Conservation (phyloP, 2,888 invertebrate species). For the Silvanus unidentatus region DNA sequence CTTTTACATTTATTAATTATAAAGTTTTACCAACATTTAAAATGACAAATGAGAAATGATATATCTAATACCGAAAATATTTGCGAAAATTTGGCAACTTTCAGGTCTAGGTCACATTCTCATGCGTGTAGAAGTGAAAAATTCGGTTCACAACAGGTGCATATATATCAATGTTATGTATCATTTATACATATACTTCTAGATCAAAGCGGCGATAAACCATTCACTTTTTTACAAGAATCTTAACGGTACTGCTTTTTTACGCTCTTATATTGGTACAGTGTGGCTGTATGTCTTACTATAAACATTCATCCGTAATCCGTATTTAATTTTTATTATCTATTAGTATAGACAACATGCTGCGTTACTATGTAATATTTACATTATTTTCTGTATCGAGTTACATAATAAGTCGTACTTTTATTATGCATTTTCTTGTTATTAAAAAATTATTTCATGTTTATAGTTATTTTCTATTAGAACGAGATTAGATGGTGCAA, state of each 20-base stretch:
- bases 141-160: constrained; percentile 8
- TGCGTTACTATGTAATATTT: too few species aligned
- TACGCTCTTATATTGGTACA: too few species aligned
- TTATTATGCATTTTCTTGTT: background rate
- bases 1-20: too few species aligned
- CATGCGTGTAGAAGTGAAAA: background rate
- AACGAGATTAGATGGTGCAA: background rate
- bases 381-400: too few species aligned
- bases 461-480: background rate
- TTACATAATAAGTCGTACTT: background rate
- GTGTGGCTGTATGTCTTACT: too few species aligned
- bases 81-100: background rate
- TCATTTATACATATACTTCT: constrained; percentile 1
- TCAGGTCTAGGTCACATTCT: background rate
- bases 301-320: too few species aligned
- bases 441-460: background rate
- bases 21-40: too few species aligned
- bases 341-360: too few species aligned
- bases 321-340: too few species aligned
- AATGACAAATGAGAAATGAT: too few species aligned
- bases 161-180: background rate
- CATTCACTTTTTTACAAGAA: constrained; percentile 9
- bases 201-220: constrained; percentile 8
- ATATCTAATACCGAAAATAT: too few species aligned
- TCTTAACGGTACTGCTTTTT: background rate